A percentile compares a stretch with the other conserved stretches of the same genome.
Conservation (phyloP, 2,888 invertebrate genomes). For the Lasioglossum vierecki region DNA sequence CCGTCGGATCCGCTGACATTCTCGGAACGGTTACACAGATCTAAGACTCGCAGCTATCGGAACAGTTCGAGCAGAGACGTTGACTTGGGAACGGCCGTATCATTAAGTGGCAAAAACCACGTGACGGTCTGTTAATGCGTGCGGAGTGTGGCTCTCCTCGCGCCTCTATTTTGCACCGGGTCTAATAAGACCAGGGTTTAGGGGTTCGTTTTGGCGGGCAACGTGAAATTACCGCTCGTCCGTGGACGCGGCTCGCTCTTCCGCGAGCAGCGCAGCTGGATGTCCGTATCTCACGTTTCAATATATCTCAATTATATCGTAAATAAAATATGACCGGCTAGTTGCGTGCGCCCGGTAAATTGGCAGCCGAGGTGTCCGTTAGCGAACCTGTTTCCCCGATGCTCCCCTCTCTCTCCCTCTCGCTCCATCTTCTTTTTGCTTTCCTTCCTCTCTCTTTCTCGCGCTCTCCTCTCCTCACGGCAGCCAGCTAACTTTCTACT, state of each 20-base stretch:
- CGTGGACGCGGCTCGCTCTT: conserved; percentile 59
- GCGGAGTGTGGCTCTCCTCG: conserved; percentile 8
- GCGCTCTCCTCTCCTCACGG: neutral
- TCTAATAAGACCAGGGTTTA: conserved; percentile 68
- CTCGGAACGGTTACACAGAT: neutral
- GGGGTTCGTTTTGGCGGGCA: conserved; percentile 36
- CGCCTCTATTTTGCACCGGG: conserved; percentile 20
- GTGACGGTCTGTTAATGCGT: conserved; percentile 21
- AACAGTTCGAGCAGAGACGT: neutral
- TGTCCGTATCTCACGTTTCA: conserved; percentile 78
- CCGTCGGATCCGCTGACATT: neutral
- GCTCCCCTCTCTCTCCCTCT: neutral
- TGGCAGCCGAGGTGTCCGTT: conserved; percentile 76
- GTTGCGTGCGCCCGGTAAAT: conserved; percentile 78
- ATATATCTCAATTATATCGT: conserved; percentile 82
- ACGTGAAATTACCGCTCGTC: conserved; percentile 69
- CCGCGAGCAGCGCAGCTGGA: conserved; percentile 73
- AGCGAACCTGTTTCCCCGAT: conserved; percentile 67
- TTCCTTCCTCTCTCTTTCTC: neutral
- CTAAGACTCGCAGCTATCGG: neutral
- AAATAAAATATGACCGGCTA: conserved; percentile 80
- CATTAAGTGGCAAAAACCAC: conserved; percentile 24
- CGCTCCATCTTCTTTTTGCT: neutral
- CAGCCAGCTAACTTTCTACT: neutral
- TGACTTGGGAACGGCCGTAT: conserved; percentile 9